phyloP scores from a whole-genome alignment of 2,113 vertebrate species.

The Sinocyclocheilus maitianheensis region DNA sequence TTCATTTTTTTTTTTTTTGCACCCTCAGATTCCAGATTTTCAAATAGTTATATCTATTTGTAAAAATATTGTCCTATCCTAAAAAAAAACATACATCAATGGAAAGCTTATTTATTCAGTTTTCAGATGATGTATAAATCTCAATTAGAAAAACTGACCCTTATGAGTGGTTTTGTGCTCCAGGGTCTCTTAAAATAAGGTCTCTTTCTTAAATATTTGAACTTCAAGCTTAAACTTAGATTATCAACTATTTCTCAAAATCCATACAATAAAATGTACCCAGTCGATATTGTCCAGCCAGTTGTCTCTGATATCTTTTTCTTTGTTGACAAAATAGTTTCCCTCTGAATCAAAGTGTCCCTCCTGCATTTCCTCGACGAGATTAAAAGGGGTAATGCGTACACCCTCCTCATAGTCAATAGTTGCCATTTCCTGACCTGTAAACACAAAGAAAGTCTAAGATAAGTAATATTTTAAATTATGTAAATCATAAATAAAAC shows the following conservation, averaged over 20 bases:
- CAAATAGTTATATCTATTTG: too few relatives aligned
- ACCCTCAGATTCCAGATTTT: too few relatives aligned
- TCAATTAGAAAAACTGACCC: too few relatives aligned
- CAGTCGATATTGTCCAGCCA: constrained; percentile 96
- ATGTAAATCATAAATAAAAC: not conserved
- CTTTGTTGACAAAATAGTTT: constrained; percentile 89
- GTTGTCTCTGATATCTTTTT: constrained; percentile 85
- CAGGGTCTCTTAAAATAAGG: too few relatives aligned
- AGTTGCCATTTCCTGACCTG: constrained; percentile 87
- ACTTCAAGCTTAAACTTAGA: not conserved
- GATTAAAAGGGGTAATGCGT: constrained; percentile 89
- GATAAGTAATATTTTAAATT: not conserved
- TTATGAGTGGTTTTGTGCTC: too few relatives aligned
- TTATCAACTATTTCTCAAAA: not conserved
- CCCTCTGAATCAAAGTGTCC: constrained; percentile 91
- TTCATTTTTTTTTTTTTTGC: too few relatives aligned
- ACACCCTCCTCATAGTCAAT: constrained; percentile 88
- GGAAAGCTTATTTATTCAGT: too few relatives aligned
- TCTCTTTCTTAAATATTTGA: too few relatives aligned
- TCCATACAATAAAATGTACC: constrained; percentile 66
- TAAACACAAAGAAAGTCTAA: constrained; percentile 31
- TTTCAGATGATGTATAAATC: too few relatives aligned
- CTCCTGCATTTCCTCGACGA: constrained; percentile 91
- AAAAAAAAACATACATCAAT: too few relatives aligned
- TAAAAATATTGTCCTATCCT: too few relatives aligned